Percentiles rank a stretch among this genome's conserved stretches.
Evolutionary conservation across 2,888 invertebrate species (phyloP).

Genomic region (Dolichopus griseipennis): DNA sequence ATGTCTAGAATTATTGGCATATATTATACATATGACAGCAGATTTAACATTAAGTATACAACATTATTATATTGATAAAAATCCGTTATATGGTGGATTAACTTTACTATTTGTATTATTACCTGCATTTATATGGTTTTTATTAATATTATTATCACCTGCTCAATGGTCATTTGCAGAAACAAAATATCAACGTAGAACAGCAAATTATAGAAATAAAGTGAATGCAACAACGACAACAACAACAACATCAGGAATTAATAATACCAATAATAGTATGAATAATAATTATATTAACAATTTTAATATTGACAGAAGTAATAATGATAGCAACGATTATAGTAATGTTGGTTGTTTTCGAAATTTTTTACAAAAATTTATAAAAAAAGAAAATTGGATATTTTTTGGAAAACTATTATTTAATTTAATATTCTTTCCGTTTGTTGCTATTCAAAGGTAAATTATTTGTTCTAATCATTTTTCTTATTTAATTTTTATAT

Average conservation of each 20-base stretch:
- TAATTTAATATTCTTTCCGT: background rate
- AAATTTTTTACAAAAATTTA: background rate
- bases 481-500: no score
- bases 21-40: conserved; percentile 56
- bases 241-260: no score
- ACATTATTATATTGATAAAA: conserved; percentile 50
- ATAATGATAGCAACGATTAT: no score
- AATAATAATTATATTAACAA: no score
- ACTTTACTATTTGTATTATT: conserved; percentile 46
- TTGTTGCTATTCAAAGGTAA: background rate
- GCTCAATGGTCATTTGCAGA: conserved; percentile 45
- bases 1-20: conserved; percentile 52
- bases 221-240: background rate
- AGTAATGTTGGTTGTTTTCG: background rate
- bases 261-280: no score
- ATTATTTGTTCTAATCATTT: background rate
- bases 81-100: conserved; percentile 46
- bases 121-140: conserved; percentile 51
- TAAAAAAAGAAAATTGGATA: background rate
- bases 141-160: conserved; percentile 52
- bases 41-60: conserved; percentile 58
- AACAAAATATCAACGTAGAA: background rate
- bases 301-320: no score
- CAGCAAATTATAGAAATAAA: no score
- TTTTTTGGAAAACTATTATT: background rate